These are phyloP conservation scores for Teleiodes luculella DNA, from an alignment of 2,888 invertebrate genomes.

Conservation along the genomic window DNA sequence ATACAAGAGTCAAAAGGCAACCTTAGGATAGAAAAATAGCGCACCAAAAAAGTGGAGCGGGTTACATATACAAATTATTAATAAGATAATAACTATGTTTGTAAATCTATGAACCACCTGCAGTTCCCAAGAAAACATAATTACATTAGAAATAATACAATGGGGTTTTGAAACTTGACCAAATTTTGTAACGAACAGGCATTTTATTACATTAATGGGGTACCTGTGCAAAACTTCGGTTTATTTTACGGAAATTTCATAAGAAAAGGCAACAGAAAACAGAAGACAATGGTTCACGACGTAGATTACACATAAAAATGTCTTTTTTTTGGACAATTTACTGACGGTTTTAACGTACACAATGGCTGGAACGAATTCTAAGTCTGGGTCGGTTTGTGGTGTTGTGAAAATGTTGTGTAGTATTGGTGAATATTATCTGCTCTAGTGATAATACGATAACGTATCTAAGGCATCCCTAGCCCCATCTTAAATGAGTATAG, in stretches of 20 bases:
- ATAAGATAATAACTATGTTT: too few relatives aligned
- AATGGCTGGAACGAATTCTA: constrained; percentile 38
- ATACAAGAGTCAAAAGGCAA: too few relatives aligned
- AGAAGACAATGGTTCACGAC: constrained; percentile 48
- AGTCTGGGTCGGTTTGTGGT: constrained; percentile 26
- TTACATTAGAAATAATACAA: constrained; percentile 14
- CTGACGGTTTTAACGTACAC: constrained; percentile 26
- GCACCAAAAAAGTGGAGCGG: too few relatives aligned
- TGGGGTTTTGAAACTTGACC: constrained; percentile 17
- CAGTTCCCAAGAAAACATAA: not conserved
- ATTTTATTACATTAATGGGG: constrained; percentile 32
- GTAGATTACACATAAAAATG: constrained; percentile 41
- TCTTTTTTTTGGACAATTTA: constrained; percentile 41
- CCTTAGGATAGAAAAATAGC: too few relatives aligned
- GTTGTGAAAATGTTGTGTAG: not conserved
- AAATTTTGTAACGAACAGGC: constrained; percentile 32
- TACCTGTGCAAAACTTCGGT: constrained; percentile 36
- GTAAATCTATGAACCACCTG: not conserved
- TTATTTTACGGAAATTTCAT: constrained; percentile 56
- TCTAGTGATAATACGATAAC: not conserved
- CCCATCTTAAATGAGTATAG: too few relatives aligned
- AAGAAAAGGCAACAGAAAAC: constrained; percentile 40
- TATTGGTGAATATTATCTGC: not conserved
- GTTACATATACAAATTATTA: too few relatives aligned
- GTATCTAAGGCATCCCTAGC: too few relatives aligned